A percentile compares a stretch with the other conserved stretches of the same genome.
Evolutionary conservation across 1,140 invertebrate species (phyloP).

Genomic region (Zaprionus camerounensis): DNA sequence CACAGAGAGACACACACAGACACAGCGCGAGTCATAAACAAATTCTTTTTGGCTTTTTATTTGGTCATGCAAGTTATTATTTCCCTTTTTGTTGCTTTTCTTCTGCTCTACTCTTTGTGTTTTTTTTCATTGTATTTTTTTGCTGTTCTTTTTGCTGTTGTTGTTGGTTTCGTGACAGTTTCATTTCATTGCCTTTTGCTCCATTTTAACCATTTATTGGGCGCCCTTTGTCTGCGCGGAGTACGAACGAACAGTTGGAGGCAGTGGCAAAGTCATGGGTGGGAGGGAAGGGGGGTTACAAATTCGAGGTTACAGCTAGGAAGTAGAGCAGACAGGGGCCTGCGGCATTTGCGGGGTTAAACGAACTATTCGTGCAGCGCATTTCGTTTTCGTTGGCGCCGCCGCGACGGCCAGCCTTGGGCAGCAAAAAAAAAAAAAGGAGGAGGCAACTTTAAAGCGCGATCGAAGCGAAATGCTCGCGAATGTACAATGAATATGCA

Average conservation of each 20-base stretch:
- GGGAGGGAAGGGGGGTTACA: background rate
- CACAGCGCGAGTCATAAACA: constrained; percentile 63
- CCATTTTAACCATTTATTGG: constrained; percentile 79
- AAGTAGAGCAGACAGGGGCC: background rate
- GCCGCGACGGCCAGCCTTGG: constrained; percentile 71
- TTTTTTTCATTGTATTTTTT: constrained; percentile 21
- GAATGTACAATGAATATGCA: background rate
- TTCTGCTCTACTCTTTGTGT: constrained; percentile 22
- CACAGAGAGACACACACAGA: background rate
- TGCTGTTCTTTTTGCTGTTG: constrained; percentile 16
- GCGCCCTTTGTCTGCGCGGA: constrained; percentile 56
- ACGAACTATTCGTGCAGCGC: constrained; percentile 63
- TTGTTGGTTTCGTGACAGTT: constrained; percentile 75
- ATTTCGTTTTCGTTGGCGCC: constrained; percentile 74
- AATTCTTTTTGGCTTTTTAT: constrained; percentile 64
- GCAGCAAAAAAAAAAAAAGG: constrained; percentile 9
- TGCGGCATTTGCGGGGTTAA: background rate
- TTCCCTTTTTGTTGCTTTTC: constrained; percentile 31
- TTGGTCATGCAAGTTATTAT: constrained; percentile 67
- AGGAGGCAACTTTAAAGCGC: constrained; percentile 58
- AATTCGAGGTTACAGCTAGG: constrained; percentile 50
- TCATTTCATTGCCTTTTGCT: constrained; percentile 80
- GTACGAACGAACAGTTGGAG: too few relatives aligned
- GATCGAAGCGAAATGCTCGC: constrained; percentile 17
- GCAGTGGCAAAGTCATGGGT: too few relatives aligned